A percentile compares a stretch with the other conserved stretches of the same genome.
These are phyloP conservation scores for Orthosia incerta DNA, from an alignment of 2,888 invertebrate genomes.

Conservation along the genomic window DNA sequence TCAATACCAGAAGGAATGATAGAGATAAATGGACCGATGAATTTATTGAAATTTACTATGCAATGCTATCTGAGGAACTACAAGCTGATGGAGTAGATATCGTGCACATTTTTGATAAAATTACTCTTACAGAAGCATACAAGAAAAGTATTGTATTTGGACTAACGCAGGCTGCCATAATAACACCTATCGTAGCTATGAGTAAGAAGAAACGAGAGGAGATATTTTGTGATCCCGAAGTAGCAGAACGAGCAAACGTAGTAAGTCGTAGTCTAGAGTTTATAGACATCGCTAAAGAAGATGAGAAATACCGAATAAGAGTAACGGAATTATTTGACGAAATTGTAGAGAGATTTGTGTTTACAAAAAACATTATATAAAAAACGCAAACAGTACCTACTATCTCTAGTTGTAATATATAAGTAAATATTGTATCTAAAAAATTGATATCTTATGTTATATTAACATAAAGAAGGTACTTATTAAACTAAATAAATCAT, in stretches of 20 bases:
- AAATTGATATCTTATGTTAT: not conserved
- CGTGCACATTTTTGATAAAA: slow-evolving; percentile 71
- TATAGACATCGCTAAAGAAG: slow-evolving; percentile 76
- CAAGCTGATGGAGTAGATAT: slow-evolving; percentile 73
- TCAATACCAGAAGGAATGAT: slow-evolving; percentile 87
- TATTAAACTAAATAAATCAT: slow-evolving; percentile 5
- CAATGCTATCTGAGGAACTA: slow-evolving; percentile 84
- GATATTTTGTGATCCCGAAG: slow-evolving; percentile 77
- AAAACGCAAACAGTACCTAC: not conserved
- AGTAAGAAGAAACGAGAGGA: slow-evolving; percentile 71
- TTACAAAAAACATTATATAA: slow-evolving; percentile 39
- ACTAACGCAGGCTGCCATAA: slow-evolving; percentile 82
- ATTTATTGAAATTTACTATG: slow-evolving; percentile 90
- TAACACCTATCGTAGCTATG: slow-evolving; percentile 81
- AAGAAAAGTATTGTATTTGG: slow-evolving; percentile 80
- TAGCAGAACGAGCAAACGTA: slow-evolving; percentile 69
- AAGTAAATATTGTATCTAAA: too few species aligned
- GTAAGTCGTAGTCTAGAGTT: slow-evolving; percentile 81
- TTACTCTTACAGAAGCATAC: slow-evolving; percentile 72
- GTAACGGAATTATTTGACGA: slow-evolving; percentile 90
- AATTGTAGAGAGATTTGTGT: slow-evolving; percentile 87
- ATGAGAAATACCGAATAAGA: slow-evolving; percentile 79
- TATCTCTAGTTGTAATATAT: not conserved
- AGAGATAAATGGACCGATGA: slow-evolving; percentile 83
- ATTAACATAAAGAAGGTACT: not conserved